Base-by-base conservation (phyloP, 2,113 vertebrate genomes). In the Oreamnos americanus region DNA sequence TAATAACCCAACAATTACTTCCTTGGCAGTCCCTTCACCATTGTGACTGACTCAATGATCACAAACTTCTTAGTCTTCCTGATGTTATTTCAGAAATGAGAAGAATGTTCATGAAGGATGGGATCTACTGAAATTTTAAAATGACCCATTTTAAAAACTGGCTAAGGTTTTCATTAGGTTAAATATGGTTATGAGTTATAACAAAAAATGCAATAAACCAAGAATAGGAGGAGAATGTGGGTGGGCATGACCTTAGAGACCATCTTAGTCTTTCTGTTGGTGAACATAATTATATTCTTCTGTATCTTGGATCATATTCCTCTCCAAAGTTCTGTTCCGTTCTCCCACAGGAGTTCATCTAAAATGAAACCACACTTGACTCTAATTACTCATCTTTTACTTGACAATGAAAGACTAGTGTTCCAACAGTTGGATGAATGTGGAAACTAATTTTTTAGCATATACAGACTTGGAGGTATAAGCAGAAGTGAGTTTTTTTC, bases 371-470 rank as follows among this genome's bases (percentile, higher is more conserved):
- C 2, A 10, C 36, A 89, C 89, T 85, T 93, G 82, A 26, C 62
- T 95, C 58, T 91, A 86, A 91, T 67, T 30, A 94, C 36, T 92
- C 33, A 83, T 74, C 82, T 91, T 96, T 83, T 51, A 94, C 14
- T 51, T 84, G 47, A 97, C 51, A 88, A 76, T 39, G 28, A 88
- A 85, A 93, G 12, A 85, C 64, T 91, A 84, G 81, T 76, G 16
- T 85, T n/a, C 21, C 51, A 88, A 53, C 62, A 94, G 16, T 81
- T 90, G 39, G n/a, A 47, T 85, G 12, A 16, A 28, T 85, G 1
- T 30, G n/a, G 53, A 96, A 96, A 88, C 36, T 60, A 88, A 93
- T 39, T 6, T 81, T 96, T 94, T 85, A 53, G 36, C 30, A 87
- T 36, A 83, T 16, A 87, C 49, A 86, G 36, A 74, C 67, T 87